These are phyloP conservation scores for Corydoras maculifer DNA, from an alignment of 2,113 vertebrate genomes.

Conservation along the genomic window DNA sequence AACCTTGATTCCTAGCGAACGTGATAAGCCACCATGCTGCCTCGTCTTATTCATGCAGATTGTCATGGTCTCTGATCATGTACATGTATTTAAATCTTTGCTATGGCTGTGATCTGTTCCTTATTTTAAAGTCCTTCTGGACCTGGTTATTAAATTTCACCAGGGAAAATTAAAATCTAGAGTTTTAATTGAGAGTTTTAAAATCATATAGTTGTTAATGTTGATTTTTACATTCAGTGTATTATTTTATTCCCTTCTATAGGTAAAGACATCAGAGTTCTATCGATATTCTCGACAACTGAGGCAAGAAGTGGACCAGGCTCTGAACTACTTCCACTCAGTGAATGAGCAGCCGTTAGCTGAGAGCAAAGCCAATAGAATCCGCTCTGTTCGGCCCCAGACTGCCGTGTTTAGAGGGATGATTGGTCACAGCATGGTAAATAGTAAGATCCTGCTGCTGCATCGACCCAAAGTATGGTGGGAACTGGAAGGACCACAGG, in stretches of 20 bases:
- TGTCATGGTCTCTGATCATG: no score
- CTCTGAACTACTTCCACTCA: slow-evolving; percentile 92
- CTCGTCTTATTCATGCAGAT: no score
- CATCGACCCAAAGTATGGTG: slow-evolving; percentile 97
- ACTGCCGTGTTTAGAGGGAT: slow-evolving; percentile 96
- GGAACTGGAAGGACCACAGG: slow-evolving; percentile 96
- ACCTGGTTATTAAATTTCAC: no score
- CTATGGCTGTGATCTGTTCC: no score
- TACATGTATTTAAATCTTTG: no score
- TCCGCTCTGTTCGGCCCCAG: slow-evolving; percentile 92
- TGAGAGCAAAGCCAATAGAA: slow-evolving; percentile 88
- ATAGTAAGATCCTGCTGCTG: slow-evolving; percentile 95
- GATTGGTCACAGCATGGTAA: slow-evolving; percentile 99
- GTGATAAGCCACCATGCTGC: no score
- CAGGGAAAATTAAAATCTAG: no score
- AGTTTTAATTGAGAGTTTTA: no score
- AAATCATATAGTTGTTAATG: no score
- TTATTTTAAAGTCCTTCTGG: no score
- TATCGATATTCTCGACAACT: slow-evolving; percentile 95
- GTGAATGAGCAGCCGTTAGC: slow-evolving; percentile 91
- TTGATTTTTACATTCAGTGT: no score
- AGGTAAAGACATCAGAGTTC: slow-evolving; percentile 99
- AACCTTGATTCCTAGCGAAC: no score
- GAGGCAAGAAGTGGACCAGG: slow-evolving; percentile 90
- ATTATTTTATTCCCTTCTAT: slow-evolving; percentile 25